Base-by-base conservation (phyloP, 2,888 invertebrate genomes). In the Lithophane ornitopus region DNA sequence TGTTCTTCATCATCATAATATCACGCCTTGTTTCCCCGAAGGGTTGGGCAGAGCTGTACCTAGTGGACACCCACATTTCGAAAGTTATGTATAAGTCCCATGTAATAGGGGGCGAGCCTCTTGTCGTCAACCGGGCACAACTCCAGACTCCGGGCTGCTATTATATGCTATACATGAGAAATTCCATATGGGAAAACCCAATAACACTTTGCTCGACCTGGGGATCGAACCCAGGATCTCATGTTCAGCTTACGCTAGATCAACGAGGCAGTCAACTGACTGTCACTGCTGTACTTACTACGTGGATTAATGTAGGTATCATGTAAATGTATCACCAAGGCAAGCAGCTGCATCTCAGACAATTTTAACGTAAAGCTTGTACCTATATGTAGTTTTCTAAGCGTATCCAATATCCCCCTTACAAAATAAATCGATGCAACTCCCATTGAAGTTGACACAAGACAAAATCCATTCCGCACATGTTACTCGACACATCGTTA, bases 401-500 rank as follows among this genome's bases (percentile, higher is more conserved):
- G 14, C 52, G 39, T 59, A 70, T 63, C 14, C 59, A 58, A 69
- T 82, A 71, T 74, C 77, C 54, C 70, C 58, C 28, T 3, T 61
- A 74, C 62, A 66, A 80, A 74, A 80, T 74, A 78, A 82, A 86
- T 86, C 87, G 73, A 76, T 85, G 80, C 74, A 76, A 49, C 79
- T 72, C 74, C 78, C 77, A 80, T 80, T 76, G 72, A 80, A 76
- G 73, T 75, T 65, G 75, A 85, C 79, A 81, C 76, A 80, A 79
- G 89, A 89, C 82, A 82, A 86, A 87, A 87, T 85, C 84, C 82
- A 82, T 84, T 79, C 81, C 84, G 80, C 87, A 89, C 89, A 89
- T 87, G 89, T 84, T 85, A 89, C 89, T 92, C 92, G 90, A 88
- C 94, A 93, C 94, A 89, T 94, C 94, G 94, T 95, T 94, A 95